These are phyloP conservation scores for Anolis carolinensis DNA, from an alignment of 2,113 vertebrate genomes.

Conservation along the genomic window DNA sequence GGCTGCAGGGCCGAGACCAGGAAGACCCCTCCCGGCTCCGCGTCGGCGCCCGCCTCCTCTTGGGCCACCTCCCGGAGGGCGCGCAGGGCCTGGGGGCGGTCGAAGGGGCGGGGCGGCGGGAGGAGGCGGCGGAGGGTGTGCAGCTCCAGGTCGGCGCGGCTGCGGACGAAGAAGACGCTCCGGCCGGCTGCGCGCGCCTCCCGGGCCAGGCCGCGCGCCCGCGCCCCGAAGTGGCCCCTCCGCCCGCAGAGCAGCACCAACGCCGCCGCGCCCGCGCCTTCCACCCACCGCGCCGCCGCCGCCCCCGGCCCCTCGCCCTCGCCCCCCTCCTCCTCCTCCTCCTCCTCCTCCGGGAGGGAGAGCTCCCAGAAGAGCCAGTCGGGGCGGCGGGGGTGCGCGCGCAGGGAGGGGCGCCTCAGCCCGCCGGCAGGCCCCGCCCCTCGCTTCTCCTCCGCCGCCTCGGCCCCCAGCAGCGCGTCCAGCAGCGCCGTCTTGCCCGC, in stretches of 20 bases:
- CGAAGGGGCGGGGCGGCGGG: not conserved
- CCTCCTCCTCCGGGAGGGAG: not conserved
- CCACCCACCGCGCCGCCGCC: not conserved
- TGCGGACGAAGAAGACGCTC: conserved; percentile 35
- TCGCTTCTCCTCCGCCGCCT: not conserved
- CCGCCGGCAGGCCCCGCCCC: not conserved
- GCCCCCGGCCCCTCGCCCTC: conserved; percentile 6
- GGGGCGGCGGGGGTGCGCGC: conserved; percentile 18
- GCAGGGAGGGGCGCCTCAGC: conserved; percentile 17
- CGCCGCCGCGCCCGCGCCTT: conserved; percentile 20
- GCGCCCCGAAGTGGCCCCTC: not conserved
- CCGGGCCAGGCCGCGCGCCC: not conserved
- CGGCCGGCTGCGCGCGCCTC: conserved; percentile 21
- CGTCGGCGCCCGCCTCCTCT: not conserved
- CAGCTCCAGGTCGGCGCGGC: conserved; percentile 32
- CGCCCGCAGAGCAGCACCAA: conserved; percentile 21
- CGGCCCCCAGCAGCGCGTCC: conserved; percentile 10
- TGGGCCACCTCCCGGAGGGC: not conserved
- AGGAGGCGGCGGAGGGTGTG: conserved; percentile 52
- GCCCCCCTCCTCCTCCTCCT: conserved; percentile 9
- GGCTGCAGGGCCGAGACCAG: conserved; percentile 46
- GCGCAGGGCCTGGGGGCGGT: not conserved
- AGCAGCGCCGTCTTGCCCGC: conserved; percentile 26
- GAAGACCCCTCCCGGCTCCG: conserved; percentile 10
- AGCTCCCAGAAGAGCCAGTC: conserved; percentile 49